Base-by-base conservation (phyloP, 1,140 invertebrate genomes). In the Brachionus angularis region DNA sequence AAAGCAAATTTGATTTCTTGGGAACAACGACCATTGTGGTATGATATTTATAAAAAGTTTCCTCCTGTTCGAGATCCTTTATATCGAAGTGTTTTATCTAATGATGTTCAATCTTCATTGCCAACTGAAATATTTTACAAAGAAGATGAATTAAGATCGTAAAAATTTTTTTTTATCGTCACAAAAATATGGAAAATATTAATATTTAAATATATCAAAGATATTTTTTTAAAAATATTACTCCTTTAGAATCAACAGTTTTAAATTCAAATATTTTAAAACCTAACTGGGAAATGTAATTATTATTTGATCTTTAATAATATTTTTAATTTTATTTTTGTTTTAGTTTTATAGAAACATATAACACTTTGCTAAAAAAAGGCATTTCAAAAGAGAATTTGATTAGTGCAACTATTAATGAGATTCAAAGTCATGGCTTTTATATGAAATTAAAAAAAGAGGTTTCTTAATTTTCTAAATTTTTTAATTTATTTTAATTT, bases 61-160 rank as follows among this genome's bases (percentile, higher is more conserved):
- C 91, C 91, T 7, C 91, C 91, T 2, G 86, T 87, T 73, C 78
- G 85, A 47, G 89, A 91, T 76, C 91, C 91, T 3, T 79, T 79
- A 42, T 90, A 87, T 62, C 83, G 88, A 75, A 84, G 84, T 25
- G 80, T 83, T 27, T 80, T 85, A 1, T 79, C 84, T 10, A 81
- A 84, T 25, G 78, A 85, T 44, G 78, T 90, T n/a, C 39, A 47
- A 4, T 23, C 42, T 33, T 5, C 14, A 12, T 23, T 50, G 12
- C 62, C 62, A 21, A 84, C 78, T 74, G 77, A 85, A 52, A 90
- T 93, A 69, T 87, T 91, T 72, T 94, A 92, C 75, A 79, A 85
- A 72, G 91, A 93, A 84, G 91, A 94, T 83, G 76, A 82, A 55
- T 83, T 90, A n/a, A 84, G 91, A 86, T 89, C 87, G 89, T 91